Evolutionary conservation across 2,888 invertebrate species (phyloP), one percentile per base, ranked within the genome.

Genomic region (Linnaemya tessellans): DNA sequence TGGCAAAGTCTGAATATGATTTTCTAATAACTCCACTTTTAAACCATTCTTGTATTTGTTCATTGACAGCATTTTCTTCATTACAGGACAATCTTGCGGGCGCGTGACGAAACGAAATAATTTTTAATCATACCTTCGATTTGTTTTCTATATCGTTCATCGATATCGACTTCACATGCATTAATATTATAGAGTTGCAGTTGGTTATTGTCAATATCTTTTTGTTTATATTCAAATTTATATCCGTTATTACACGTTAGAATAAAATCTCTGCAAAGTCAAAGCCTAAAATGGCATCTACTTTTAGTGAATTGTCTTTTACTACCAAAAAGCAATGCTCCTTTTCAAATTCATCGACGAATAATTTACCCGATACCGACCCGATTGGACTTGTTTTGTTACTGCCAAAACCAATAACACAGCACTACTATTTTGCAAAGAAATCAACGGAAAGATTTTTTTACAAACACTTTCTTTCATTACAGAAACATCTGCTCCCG

Each of bases 11-110:
- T 2, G 60, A 64, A 41, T 64, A 64, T 13, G 20, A 60, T 60
- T 60, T 60, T 60, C 38, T 60, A 18, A 60, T 60, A 38, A 60
- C 25, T 18, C 60, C 60, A 60, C 38, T 60, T 60, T 60, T 60
- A 5, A 60, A 25, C 56, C 56, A 56, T 22, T 56, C 56, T 4
- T 35, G 5, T 35, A 35, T 8, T 35, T 35, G 35, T 8, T 35
- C 5, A 7, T 8, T 3, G 3, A 35, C 60, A 15, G 30, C 25
- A 35, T 60, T n/a, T 30, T 60, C 35, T 9, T 60, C 11, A 60
- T 18, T 35, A 35, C 3, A 7, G 9, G 60, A 10, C 18, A 60
- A 60, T 9, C 60, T 15, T 7, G 13, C 10, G n/a, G 60, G 60
- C 38, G 60, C n/a, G n/a, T 62, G 60, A 10, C 60, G 60, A 62